These are phyloP conservation scores for Lapara coniferarum DNA, from an alignment of 2,888 invertebrate species.

Conservation along the genomic window DNA sequence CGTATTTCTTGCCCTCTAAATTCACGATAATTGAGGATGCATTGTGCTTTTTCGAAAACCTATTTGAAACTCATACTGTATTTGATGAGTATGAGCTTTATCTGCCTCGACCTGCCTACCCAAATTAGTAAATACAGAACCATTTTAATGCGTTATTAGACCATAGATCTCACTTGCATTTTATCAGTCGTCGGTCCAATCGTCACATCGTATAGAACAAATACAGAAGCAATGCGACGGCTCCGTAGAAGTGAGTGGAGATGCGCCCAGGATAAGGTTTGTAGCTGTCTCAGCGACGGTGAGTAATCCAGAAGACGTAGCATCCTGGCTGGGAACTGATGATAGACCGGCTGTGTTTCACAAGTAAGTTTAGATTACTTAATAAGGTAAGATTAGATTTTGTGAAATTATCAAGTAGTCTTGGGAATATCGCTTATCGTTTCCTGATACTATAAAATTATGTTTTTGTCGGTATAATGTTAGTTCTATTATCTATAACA, in stretches of 20 bases:
- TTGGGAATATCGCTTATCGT: too few species aligned
- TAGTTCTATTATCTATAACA: too few species aligned
- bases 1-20: too few species aligned
- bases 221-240: conserved; percentile 59
- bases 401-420: not conserved
- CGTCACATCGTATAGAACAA: conserved; percentile 66
- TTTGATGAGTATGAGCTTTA: too few species aligned
- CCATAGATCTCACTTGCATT: not conserved
- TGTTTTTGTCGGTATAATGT: too few species aligned
- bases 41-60: too few species aligned
- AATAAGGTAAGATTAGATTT: not conserved
- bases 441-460: too few species aligned
- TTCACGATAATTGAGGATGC: too few species aligned
- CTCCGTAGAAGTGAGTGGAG: conserved; percentile 32
- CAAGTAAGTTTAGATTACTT: conserved; percentile 64
- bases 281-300: conserved; percentile 91
- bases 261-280: conserved; percentile 81
- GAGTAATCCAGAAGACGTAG: conserved; percentile 90
- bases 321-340: conserved; percentile 86
- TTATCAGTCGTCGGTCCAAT: conserved; percentile 66
- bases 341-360: conserved; percentile 77
- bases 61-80: too few species aligned
- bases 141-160: too few species aligned
- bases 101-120: too few species aligned
- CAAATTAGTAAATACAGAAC: too few species aligned